Base-by-base conservation (phyloP, 2,888 invertebrate species). In the Synanthedon myopaeformis region DNA sequence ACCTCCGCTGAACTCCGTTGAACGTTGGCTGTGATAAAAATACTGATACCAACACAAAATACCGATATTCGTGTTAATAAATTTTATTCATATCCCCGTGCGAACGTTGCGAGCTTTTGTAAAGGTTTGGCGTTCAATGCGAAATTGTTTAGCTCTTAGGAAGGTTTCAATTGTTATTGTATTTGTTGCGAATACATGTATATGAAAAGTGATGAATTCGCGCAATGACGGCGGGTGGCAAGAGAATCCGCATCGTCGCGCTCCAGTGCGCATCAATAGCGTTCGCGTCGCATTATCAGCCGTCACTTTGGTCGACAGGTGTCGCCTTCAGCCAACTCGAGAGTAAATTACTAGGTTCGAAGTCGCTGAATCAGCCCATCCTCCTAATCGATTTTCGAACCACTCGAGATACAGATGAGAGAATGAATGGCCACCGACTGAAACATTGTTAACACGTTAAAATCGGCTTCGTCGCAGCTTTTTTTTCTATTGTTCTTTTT, bases 301-400 rank as follows among this genome's bases (percentile, higher is more conserved):
- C 82, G 81, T 85, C 85, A 85, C 79, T 81, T 82, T 70, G 72
- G 70, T 68, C 82, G 86, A 85, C 86, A 87, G 86, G 86, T 86
- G 85, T 86, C 86, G 83, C 82, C 82, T 82, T 83, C 86, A 86
- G 84, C 83, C 79, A 81, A 81, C 83, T 85, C 79, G 80, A 83
- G 79, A 84, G 85, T 83, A 85, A 86, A 86, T 86, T 87, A 86
- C 86, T 79, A 79, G 78, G 81, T 79, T 74, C 76, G 75, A 81
- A 82, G 76, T 79, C 82, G 80, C 81, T 85, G 84, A 86, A 82
- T 85, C 85, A 80, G 80, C 79, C 71, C 73, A 68, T 72, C 72
- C 82, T 74, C 74, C 70, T 82, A 79, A 85, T 85, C 83, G 82
- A 87, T 87, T 86, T 77, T 74, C 75, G 66, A 79, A 76, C 73